phyloP scores from a whole-genome alignment of 2,113 vertebrate genomes.

The Spea bombifrons region DNA sequence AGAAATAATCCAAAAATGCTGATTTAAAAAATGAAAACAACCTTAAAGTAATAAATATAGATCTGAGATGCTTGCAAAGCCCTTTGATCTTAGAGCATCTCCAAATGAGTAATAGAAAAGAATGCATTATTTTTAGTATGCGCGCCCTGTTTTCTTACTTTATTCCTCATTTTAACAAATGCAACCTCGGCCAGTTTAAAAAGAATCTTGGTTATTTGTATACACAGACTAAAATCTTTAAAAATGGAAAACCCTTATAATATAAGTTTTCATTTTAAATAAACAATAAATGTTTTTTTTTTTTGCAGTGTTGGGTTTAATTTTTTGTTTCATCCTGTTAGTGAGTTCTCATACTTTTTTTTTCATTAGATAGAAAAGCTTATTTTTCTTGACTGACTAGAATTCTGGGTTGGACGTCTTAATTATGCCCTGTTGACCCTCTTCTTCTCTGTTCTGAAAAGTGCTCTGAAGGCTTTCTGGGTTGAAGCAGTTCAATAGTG shows the following conservation, averaged over 20 bases:
- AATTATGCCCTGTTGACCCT: conserved; percentile 3
- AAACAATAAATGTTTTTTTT: too few relatives aligned
- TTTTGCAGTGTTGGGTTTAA: too few relatives aligned
- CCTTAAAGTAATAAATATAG: not conserved
- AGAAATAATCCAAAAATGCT: not conserved
- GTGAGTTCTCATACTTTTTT: not conserved
- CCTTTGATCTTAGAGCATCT: not conserved
- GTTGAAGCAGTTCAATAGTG: not conserved
- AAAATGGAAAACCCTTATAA: too few relatives aligned
- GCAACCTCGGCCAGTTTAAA: too few relatives aligned
- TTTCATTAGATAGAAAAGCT: conserved; percentile 2
- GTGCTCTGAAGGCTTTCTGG: not conserved
- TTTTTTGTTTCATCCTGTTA: too few relatives aligned
- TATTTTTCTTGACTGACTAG: conserved; percentile 11
- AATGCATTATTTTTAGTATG: too few relatives aligned
- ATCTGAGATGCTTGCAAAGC: not conserved
- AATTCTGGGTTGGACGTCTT: not conserved
- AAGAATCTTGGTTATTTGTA: too few relatives aligned
- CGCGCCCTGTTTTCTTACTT: too few relatives aligned
- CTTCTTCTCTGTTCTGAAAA: not conserved
- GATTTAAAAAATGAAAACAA: not conserved
- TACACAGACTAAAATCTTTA: too few relatives aligned
- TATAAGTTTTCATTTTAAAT: too few relatives aligned
- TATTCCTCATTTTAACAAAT: too few relatives aligned
- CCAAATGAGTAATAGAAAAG: too few relatives aligned